Evolutionary conservation across 1,140 invertebrate genomes (phyloP).

Genomic region (Macrobrachium nipponense): DNA sequence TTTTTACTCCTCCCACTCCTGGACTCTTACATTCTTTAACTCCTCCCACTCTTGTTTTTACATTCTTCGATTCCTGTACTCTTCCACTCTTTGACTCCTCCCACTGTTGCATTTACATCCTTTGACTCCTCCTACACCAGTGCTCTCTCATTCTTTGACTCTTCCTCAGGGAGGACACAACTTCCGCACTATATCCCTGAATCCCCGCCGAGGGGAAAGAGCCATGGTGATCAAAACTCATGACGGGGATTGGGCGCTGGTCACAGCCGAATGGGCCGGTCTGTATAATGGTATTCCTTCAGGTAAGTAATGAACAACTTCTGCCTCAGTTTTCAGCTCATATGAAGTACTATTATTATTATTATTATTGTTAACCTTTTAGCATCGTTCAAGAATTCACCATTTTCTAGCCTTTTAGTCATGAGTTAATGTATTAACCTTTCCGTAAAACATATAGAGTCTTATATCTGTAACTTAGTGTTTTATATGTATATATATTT

Average conservation of each 20-base stretch:
- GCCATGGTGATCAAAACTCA: conserved; percentile 54
- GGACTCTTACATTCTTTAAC: no score
- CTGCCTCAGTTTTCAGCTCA: no score
- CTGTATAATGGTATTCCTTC: conserved; percentile 43
- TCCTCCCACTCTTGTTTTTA: neutral
- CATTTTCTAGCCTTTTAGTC: no score
- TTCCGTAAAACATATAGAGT: no score
- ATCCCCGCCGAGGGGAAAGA: conserved; percentile 48
- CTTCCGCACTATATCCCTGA: conserved; percentile 55
- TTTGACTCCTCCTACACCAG: neutral
- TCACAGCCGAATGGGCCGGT: conserved; percentile 52
- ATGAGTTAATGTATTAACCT: no score
- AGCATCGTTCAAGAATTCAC: no score
- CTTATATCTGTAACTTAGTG: no score
- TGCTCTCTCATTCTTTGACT: neutral
- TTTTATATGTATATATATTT: no score
- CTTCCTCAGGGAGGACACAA: conserved; percentile 45
- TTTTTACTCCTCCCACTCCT: neutral
- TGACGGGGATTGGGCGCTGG: conserved; percentile 51
- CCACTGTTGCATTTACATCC: neutral
- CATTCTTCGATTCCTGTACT: no score
- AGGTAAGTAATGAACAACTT: neutral
- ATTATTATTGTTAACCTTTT: no score
- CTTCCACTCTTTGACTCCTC: neutral
- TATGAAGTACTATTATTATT: no score